phyloP scores from a whole-genome alignment of 2,888 invertebrate genomes.

The Notodonta dromedarius region DNA sequence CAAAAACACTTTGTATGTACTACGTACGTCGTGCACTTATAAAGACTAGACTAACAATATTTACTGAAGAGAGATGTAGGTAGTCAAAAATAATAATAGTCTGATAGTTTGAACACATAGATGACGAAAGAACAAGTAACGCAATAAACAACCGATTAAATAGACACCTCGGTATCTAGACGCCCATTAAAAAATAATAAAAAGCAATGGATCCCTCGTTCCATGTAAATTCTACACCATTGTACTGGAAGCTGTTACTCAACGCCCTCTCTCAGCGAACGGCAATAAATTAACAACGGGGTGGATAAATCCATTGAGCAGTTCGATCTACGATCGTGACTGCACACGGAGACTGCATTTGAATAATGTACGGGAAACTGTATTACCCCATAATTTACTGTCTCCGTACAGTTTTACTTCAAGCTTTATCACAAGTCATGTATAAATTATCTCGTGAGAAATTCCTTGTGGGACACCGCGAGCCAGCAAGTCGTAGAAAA shows the following conservation, averaged over 20 bases:
- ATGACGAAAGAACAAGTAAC: too few relatives aligned
- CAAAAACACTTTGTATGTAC: too few relatives aligned
- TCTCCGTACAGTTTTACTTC: constrained; percentile 35
- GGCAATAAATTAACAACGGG: constrained; percentile 70
- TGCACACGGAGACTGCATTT: constrained; percentile 65
- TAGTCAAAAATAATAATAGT: too few relatives aligned
- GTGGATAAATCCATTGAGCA: constrained; percentile 70
- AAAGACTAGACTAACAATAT: too few relatives aligned
- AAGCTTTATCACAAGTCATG: constrained; percentile 30
- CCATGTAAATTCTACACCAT: constrained; percentile 32
- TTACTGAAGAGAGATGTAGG: too few relatives aligned
- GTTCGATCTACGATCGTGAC: constrained; percentile 60
- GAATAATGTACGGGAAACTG: constrained; percentile 57
- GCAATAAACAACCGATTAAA: too few relatives aligned
- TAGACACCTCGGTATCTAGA: too few relatives aligned
- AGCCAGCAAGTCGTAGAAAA: neutral
- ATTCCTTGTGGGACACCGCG: neutral
- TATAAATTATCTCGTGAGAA: constrained; percentile 25
- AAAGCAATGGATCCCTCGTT: constrained; percentile 19
- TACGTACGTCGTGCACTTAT: too few relatives aligned
- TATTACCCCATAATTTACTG: constrained; percentile 45
- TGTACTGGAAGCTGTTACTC: constrained; percentile 61
- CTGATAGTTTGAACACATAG: too few relatives aligned
- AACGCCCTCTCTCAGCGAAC: constrained; percentile 60
- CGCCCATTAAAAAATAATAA: neutral